Conservation (phyloP, 2,113 vertebrate genomes). For the Theristicus caerulescens region DNA sequence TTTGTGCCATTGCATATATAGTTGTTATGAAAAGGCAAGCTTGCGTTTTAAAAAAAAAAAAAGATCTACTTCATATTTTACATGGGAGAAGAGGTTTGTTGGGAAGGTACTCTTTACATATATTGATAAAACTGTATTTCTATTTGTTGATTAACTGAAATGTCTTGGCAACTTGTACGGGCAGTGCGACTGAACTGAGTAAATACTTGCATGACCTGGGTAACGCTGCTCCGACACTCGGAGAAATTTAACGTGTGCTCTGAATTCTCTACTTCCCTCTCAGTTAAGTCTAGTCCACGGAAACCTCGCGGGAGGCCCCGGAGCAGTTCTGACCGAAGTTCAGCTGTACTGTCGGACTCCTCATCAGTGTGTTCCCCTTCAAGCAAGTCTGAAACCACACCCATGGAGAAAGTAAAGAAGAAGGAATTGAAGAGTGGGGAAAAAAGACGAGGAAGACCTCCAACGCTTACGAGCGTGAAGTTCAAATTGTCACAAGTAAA, state of each 20-base stretch:
- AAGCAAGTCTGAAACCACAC: constrained; percentile 81
- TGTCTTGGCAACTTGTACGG: background rate
- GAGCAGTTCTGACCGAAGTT: constrained; percentile 75
- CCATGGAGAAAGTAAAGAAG: constrained; percentile 88
- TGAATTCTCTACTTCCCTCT: constrained; percentile 61
- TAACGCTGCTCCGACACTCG: accelerated
- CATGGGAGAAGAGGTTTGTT: background rate
- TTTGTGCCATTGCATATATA: background rate
- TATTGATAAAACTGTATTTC: background rate
- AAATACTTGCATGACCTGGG: background rate
- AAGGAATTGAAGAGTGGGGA: constrained; percentile 81
- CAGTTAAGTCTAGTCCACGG: constrained; percentile 78
- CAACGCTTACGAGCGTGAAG: constrained; percentile 84
- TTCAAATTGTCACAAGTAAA: constrained; percentile 79
- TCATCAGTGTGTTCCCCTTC: constrained; percentile 73
- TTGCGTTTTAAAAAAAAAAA: background rate
- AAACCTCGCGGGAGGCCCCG: constrained; percentile 84
- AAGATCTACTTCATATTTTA: background rate
- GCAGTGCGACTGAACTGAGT: background rate
- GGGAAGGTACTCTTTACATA: background rate
- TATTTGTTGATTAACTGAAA: background rate
- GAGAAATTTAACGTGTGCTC: constrained; percentile 40
- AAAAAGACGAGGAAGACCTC: constrained; percentile 93
- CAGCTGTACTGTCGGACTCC: constrained; percentile 74
- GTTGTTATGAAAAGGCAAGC: background rate